Evolutionary conservation across 1,140 invertebrate genomes (phyloP).

Genomic region (Coboldia fuscipes): DNA sequence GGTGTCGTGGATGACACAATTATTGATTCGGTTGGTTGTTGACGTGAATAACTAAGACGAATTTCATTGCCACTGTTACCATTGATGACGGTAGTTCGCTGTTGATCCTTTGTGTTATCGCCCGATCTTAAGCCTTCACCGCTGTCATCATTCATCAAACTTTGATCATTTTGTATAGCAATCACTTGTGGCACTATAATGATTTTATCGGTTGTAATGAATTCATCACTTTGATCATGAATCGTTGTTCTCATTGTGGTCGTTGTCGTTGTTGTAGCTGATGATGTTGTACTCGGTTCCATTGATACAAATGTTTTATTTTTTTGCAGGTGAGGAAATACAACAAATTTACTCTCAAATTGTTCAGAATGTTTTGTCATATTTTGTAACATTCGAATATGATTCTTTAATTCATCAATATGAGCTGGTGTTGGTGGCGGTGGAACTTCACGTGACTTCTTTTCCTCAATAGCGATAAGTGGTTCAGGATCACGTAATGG

Average conservation of each 20-base stretch:
- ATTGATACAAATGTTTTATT: conserved; percentile 2
- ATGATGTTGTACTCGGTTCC: conserved; percentile 1
- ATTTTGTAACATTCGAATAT: conserved; percentile 18
- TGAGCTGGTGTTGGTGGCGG: conserved; percentile 8
- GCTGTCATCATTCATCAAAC: conserved; percentile 4
- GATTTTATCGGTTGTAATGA: conserved; percentile 5
- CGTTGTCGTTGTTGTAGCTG: conserved; percentile 4
- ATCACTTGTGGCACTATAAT: conserved; percentile 13
- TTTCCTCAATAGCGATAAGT: conserved; percentile 4
- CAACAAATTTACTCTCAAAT: conserved; percentile 20
- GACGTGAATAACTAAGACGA: not conserved
- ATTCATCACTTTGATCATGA: not conserved
- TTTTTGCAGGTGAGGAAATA: conserved; percentile 17
- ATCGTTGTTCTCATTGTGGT: conserved; percentile 5
- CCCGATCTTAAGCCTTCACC: conserved; percentile 1
- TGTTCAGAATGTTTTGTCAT: conserved; percentile 17
- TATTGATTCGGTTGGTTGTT: not conserved
- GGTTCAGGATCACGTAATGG: conserved; percentile 17
- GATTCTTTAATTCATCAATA: conserved; percentile 19
- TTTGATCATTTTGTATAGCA: conserved; percentile 12
- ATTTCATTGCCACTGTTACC: not conserved
- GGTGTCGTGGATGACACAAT: not conserved
- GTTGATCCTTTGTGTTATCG: not conserved
- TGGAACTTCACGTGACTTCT: conserved; percentile 6
- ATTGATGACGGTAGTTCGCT: not conserved